Evolutionary conservation across 2,797 vertebrate genomes (phyloP), one percentile per base, ranked within the genome.

Genomic region (Dryobates pubescens): DNA sequence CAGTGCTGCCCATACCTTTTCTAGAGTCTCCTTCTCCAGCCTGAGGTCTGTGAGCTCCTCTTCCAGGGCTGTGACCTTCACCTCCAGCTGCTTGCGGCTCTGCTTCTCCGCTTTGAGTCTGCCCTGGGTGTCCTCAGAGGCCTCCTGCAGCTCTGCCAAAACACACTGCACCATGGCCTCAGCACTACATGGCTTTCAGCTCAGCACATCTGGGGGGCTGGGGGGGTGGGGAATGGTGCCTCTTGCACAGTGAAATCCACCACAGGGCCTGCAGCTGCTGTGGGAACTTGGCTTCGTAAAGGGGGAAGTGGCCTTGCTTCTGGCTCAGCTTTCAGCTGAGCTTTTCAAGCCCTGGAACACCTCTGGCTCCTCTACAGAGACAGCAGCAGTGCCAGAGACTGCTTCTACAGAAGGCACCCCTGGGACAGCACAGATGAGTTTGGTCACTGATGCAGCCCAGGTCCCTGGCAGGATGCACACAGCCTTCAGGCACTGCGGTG

Each of bases 51-150:
- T 95, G 56, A 99, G 74, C 69, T 99, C 99, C 57, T 99, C 99
- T 77, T 99, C 99, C 95, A 98, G 15, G 5, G 96, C 96, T 16
- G 83, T 94, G n/a, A 98, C 94, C 89, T 95, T 98, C 75, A 98
- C 96, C 65, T 99, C 98, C 80, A 98, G 96, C 89, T 99, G 98
- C 67, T 97, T 98, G 51, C 99, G 98, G 70, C 94, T 98, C 88
- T 99, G 99, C 91, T 99, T 99, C 97, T 99, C 99, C 13, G 93
- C 96, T 96, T 97, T 98, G 96, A 98, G 97, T 93, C 97, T 98
- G 64, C 82, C 91, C 96, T 98, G 98, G 27, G 95, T 82, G 57
- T 97, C 97, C 74, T 98, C 98, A 24, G 97, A 98, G 6, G 89
- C 88, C 92, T 99, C 98, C 30, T 98, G 98, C 75, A 99, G 96